Evolutionary conservation across 2,113 vertebrate species (phyloP).

Genomic region (Okapia johnstoni): DNA sequence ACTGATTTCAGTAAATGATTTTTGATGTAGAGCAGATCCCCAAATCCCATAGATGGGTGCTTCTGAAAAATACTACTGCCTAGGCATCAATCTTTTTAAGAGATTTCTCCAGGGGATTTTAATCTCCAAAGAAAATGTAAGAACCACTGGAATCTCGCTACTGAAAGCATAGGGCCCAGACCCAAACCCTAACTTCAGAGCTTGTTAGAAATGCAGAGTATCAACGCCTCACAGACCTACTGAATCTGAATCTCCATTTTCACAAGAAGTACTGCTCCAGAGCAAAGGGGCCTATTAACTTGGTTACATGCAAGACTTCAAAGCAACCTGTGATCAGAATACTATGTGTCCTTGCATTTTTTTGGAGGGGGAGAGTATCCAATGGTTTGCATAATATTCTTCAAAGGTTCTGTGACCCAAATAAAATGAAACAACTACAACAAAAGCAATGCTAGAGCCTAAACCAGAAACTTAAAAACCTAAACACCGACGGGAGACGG

Average conservation of each 20-base stretch:
- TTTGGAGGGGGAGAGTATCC: neutral
- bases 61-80: neutral
- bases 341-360: neutral
- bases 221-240: neutral
- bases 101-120: neutral
- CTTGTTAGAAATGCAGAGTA: neutral
- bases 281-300: neutral
- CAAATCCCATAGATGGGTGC: neutral
- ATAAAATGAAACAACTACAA: neutral
- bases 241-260: neutral
- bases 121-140: constrained; percentile 24
- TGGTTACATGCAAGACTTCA: neutral
- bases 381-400: constrained; percentile 1
- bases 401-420: constrained; percentile 27
- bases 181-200: neutral
- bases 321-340: constrained; percentile 40
- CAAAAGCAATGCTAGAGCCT: neutral
- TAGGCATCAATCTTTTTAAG: neutral
- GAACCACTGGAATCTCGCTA: neutral
- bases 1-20: neutral
- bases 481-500: neutral
- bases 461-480: neutral
- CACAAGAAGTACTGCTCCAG: neutral
- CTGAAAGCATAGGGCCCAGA: neutral
- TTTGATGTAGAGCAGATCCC: neutral